Evolutionary conservation across 2,888 invertebrate species (phyloP).

Genomic region (Netelia fuscicornis): DNA sequence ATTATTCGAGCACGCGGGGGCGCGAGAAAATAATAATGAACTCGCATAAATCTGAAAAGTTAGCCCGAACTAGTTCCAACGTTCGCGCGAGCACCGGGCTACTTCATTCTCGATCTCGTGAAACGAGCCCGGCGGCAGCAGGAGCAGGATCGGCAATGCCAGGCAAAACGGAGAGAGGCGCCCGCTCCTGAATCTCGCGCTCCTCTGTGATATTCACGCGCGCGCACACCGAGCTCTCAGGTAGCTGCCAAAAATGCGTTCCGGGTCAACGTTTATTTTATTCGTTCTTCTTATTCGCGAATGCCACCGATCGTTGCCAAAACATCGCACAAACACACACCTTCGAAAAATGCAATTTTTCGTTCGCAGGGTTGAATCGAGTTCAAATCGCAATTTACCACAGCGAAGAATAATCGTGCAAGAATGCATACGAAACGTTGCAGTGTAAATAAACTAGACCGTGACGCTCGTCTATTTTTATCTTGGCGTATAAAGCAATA

Average conservation of each 20-base stretch:
- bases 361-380: not conserved
- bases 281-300: constrained; percentile 49
- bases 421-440: not conserved
- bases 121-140: constrained; percentile 71
- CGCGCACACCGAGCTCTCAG: constrained; percentile 45
- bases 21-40: constrained; percentile 84
- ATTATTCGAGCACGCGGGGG: constrained; percentile 67
- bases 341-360: constrained; percentile 43
- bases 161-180: constrained; percentile 16
- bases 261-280: constrained; percentile 66
- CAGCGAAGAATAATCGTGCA: constrained; percentile 14
- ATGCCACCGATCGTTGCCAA: constrained; percentile 11
- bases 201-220: constrained; percentile 25
- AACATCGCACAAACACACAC: constrained; percentile 11
- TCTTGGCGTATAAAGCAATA: too few relatives aligned
- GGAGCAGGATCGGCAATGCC: constrained; percentile 58
- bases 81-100: constrained; percentile 64
- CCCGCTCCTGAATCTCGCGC: constrained; percentile 14
- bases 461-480: not conserved
- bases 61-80: constrained; percentile 80
- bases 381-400: constrained; percentile 36
- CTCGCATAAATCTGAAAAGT: constrained; percentile 84
- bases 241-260: constrained; percentile 71
- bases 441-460: not conserved
- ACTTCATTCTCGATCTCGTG: constrained; percentile 78